phyloP scores from a whole-genome alignment of 2,113 vertebrate genomes.

The Tachycineta bicolor region DNA sequence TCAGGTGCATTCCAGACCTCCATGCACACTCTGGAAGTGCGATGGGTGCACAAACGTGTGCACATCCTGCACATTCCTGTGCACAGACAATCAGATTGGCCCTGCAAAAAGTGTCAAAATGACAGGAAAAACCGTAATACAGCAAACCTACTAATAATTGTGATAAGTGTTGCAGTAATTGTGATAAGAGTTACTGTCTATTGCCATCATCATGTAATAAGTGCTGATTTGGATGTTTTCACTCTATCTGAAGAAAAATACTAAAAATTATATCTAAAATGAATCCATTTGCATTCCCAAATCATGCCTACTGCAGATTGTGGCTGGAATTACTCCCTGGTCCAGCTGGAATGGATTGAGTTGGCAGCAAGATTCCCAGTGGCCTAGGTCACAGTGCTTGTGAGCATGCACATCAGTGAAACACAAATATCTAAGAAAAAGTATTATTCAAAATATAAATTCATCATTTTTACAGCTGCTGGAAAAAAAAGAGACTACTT shows the following conservation, averaged over 20 bases:
- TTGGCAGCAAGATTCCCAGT: accelerated
- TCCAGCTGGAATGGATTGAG: neutral
- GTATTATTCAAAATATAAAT: neutral
- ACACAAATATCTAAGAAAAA: neutral
- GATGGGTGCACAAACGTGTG: neutral
- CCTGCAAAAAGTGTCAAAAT: neutral
- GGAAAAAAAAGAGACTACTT: neutral
- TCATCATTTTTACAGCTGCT: neutral
- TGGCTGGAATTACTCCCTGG: neutral
- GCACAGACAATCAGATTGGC: neutral
- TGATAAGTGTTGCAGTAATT: neutral
- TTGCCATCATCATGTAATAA: neutral
- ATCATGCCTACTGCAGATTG: neutral
- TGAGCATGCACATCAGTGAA: neutral
- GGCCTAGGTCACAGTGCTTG: neutral
- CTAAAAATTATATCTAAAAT: neutral
- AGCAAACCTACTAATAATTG: neutral
- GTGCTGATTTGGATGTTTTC: neutral
- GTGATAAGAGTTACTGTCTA: neutral
- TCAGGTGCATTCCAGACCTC: neutral
- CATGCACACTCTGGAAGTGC: neutral
- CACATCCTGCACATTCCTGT: accelerated
- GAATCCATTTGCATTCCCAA: neutral
- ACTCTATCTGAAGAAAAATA: neutral
- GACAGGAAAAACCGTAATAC: neutral